A percentile compares a stretch with the other conserved stretches of the same genome.
Conservation (phyloP, 2,797 vertebrate species). For the Kryptopterus vitreolus region DNA sequence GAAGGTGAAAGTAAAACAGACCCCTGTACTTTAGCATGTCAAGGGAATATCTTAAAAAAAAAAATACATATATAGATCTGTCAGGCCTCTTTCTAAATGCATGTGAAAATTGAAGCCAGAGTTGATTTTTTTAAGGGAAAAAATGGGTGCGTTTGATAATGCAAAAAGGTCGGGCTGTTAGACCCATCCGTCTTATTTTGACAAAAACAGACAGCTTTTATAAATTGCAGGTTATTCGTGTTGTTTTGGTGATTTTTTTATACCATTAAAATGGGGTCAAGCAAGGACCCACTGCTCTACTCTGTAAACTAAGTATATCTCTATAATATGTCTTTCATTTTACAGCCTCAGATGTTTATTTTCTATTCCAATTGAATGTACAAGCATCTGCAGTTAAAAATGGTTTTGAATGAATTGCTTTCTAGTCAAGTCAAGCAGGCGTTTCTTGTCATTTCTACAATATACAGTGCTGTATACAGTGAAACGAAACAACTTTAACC, state of each 20-base stretch:
- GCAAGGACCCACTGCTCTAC: background rate
- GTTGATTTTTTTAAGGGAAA: constrained; percentile 42
- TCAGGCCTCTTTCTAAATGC: constrained; percentile 48
- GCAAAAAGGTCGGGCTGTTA: constrained; percentile 56
- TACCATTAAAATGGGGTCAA: background rate
- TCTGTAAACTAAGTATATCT: constrained; percentile 37
- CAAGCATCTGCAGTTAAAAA: constrained; percentile 27
- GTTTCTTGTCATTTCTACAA: too few relatives aligned
- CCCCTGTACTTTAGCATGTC: constrained; percentile 47
- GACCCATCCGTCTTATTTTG: constrained; percentile 52
- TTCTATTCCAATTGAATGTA: constrained; percentile 50
- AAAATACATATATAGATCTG: constrained; percentile 50
- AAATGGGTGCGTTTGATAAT: constrained; percentile 51
- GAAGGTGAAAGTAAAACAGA: constrained; percentile 55
- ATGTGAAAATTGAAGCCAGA: constrained; percentile 51
- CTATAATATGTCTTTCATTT: constrained; percentile 50
- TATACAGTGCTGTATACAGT: too few relatives aligned
- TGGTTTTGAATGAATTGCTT: constrained; percentile 60
- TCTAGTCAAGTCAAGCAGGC: too few relatives aligned
- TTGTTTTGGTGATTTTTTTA: background rate
- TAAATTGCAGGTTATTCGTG: constrained; percentile 54
- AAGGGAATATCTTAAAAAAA: constrained; percentile 55
- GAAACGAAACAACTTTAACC: too few relatives aligned
- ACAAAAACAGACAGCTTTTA: constrained; percentile 22
- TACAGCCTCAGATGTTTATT: constrained; percentile 46